phyloP scores from a whole-genome alignment of 2,888 invertebrate species.

The Oscheius sp. region DNA sequence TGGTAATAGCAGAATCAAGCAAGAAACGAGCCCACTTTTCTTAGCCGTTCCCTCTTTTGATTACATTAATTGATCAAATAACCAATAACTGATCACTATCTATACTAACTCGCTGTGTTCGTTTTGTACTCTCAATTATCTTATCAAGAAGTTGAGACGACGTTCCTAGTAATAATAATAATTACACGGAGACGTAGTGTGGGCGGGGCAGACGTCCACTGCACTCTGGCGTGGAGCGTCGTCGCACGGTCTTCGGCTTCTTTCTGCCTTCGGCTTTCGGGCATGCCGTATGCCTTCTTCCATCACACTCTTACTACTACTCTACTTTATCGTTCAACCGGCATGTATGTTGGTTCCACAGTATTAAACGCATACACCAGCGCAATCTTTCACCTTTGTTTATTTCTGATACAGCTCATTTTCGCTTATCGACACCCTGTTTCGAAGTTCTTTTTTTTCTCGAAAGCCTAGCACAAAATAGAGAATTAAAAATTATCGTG shows the following conservation, averaged over 20 bases:
- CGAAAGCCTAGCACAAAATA: background rate
- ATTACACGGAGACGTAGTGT: slow-evolving; percentile 32
- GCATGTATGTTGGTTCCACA: background rate
- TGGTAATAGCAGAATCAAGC: background rate
- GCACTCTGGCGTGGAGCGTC: slow-evolving; percentile 25
- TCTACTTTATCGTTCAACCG: slow-evolving; percentile 6
- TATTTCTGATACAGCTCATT: background rate
- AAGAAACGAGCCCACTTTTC: too few relatives aligned
- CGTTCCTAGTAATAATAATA: slow-evolving; percentile 28
- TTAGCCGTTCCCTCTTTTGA: too few relatives aligned
- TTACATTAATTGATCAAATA: too few relatives aligned
- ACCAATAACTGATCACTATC: too few relatives aligned
- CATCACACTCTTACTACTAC: slow-evolving; percentile 2
- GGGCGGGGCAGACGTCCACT: slow-evolving; percentile 21
- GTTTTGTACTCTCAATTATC: background rate
- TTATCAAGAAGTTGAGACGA: slow-evolving; percentile 12
- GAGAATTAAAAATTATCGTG: too few relatives aligned
- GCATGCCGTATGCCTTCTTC: slow-evolving; percentile 33
- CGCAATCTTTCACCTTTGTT: background rate
- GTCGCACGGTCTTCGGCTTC: slow-evolving; percentile 30
- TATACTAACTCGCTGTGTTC: too few relatives aligned
- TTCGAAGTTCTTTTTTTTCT: background rate
- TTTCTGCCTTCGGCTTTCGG: slow-evolving; percentile 2
- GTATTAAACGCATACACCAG: too few relatives aligned
- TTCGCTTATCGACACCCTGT: background rate